phyloP scores from a whole-genome alignment of 1,140 invertebrate species.

The Cataglyphis hispanica region DNA sequence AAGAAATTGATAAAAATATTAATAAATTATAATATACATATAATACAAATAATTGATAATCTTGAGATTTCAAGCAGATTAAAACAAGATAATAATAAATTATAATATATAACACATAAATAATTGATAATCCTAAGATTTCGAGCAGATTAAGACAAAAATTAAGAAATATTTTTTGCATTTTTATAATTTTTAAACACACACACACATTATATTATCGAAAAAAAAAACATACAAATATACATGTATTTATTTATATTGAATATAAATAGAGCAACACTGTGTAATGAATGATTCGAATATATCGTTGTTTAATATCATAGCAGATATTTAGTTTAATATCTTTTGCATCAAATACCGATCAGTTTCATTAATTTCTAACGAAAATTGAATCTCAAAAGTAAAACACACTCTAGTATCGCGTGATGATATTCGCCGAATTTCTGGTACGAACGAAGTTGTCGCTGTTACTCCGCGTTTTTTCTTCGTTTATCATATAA shows the following conservation, averaged over 20 bases:
- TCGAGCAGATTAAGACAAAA: too few species aligned
- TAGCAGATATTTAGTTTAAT: constrained; percentile 9
- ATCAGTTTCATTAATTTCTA: neutral
- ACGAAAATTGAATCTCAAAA: neutral
- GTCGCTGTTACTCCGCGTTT: neutral
- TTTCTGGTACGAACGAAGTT: constrained; percentile 19
- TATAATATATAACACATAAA: neutral
- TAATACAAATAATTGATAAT: too few species aligned
- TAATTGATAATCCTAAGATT: too few species aligned
- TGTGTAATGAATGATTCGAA: neutral
- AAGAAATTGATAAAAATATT: neutral
- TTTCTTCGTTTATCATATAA: neutral
- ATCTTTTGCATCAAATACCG: neutral
- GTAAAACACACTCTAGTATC: constrained; percentile 3
- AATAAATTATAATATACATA: neutral
- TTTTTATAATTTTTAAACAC: too few species aligned
- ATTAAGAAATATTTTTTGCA: neutral
- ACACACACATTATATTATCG: neutral
- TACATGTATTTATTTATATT: neutral
- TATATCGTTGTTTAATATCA: neutral
- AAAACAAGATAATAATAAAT: neutral
- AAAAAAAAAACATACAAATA: neutral
- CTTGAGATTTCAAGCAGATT: too few species aligned
- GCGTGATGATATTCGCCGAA: neutral
- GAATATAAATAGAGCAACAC: neutral